Base-by-base conservation (phyloP, 2,797 vertebrate genomes). In the Aselliscus stoliczkanus region DNA sequence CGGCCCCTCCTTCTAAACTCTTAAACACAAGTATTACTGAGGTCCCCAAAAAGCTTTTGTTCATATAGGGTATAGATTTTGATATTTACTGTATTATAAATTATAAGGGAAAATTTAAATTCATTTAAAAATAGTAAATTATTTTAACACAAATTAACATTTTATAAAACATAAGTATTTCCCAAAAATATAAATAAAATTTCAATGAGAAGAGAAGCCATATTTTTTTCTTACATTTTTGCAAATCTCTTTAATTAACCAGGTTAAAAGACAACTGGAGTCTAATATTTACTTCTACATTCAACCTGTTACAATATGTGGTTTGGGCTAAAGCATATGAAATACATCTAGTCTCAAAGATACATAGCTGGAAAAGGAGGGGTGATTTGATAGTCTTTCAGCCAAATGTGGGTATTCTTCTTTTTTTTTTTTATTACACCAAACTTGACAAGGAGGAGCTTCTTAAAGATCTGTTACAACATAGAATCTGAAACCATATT, bases 1-100 rank as follows among this genome's bases (percentile, higher is more conserved):
- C n/a, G n/a, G n/a, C n/a, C n/a, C n/a, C 42, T 70, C 5, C 25
- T 76, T 84, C 86, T 80, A 88, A 80, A 97, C 18, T 91, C 75
- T 87, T 47, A 95, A 84, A 50, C 14, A 50, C 47, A 14, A 50
- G 47, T 62, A 93, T 13, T 76, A 85, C 17, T 83, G 27, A 94
- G 5, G 65, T 88, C 65, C 58, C 58, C 39, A 79, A 93, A 92
- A 93, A 65, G 23, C 34, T 75, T 92, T 77, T 93, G 34, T 62
- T 58, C n/a, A 87, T 13, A 0, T 62, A 83, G 37, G 21, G 37
- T 47, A 31, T 1, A 60, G 25, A 64, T 70, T 83, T 80, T 70
- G 9, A 58, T 56, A 92, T 75, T 39, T 87, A 81, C n/a, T 52
- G 7, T 75, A 58, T 75, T 42, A 77, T 34, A 56, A 83, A 52